phyloP scores from a whole-genome alignment of 2,113 vertebrate species.

The Microcebus ravelobensis region DNA sequence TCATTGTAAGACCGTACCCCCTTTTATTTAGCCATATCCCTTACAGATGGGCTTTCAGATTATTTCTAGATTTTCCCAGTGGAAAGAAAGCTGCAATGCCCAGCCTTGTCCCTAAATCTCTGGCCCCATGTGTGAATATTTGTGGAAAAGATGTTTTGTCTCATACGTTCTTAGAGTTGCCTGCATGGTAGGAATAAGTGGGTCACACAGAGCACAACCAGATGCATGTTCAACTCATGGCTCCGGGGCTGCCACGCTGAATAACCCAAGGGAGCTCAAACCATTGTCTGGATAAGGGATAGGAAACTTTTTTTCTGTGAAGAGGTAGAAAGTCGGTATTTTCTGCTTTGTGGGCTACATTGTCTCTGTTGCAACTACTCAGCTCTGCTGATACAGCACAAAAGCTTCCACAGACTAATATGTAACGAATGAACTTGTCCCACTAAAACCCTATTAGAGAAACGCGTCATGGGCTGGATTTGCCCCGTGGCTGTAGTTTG shows the following conservation, averaged over 20 bases:
- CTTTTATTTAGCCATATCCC: not conserved
- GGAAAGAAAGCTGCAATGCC: not conserved
- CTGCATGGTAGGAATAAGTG: not conserved
- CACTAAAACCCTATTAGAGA: not conserved
- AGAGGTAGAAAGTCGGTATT: not conserved
- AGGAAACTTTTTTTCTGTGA: not conserved
- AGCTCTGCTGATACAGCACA: too few relatives aligned
- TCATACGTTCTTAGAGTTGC: not conserved
- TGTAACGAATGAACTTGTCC: not conserved
- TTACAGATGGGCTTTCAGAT: not conserved
- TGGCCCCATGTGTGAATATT: not conserved
- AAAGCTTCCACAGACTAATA: not conserved
- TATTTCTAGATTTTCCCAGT: not conserved
- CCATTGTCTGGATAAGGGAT: not conserved
- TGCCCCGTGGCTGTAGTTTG: not conserved
- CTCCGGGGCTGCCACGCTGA: not conserved
- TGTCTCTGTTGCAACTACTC: not conserved
- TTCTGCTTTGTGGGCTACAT: not conserved
- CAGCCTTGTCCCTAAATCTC: not conserved
- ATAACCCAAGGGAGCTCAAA: not conserved
- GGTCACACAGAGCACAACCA: not conserved
- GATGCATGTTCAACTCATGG: not conserved
- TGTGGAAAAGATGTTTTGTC: not conserved
- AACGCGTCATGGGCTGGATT: not conserved
- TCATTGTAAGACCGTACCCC: not conserved